Evolutionary conservation across 2,888 invertebrate species (phyloP).

Genomic region (Leucozona laternaria): DNA sequence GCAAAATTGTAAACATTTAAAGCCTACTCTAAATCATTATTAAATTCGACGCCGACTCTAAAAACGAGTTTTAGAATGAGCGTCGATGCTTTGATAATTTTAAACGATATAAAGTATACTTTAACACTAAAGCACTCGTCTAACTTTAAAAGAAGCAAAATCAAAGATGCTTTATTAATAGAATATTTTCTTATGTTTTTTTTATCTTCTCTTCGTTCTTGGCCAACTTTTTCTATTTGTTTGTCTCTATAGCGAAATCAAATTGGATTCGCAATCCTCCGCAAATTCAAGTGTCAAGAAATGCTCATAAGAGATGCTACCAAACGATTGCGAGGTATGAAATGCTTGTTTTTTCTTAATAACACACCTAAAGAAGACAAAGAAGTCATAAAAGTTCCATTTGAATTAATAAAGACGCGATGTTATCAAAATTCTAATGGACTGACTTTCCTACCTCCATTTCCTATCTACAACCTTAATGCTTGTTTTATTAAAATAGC

Average conservation of each 20-base stretch:
- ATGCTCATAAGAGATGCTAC: not conserved
- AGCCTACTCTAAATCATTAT: too few relatives aligned
- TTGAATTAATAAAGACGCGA: constrained; percentile 7
- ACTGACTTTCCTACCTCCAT: not conserved
- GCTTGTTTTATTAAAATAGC: not conserved
- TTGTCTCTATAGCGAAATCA: not conserved
- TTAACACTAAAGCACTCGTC: too few relatives aligned
- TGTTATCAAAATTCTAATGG: constrained; percentile 5
- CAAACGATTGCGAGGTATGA: not conserved
- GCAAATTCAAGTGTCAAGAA: not conserved
- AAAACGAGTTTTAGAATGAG: too few relatives aligned
- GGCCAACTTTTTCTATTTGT: not conserved
- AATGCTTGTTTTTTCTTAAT: not conserved
- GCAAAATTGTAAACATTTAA: too few relatives aligned
- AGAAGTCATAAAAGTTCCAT: not conserved
- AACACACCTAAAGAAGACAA: not conserved
- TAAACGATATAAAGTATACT: too few relatives aligned
- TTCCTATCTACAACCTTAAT: not conserved
- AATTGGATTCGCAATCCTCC: not conserved
- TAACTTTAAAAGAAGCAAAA: too few relatives aligned
- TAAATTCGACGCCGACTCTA: too few relatives aligned
- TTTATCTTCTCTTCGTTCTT: too few relatives aligned
- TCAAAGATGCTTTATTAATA: too few relatives aligned
- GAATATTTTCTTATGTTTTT: too few relatives aligned
- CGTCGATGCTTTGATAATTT: too few relatives aligned